A percentile compares a stretch with the other conserved stretches of the same genome.
These are phyloP conservation scores for Odocoileus virginianus DNA, from an alignment of 2,113 vertebrate species.

Conservation along the genomic window DNA sequence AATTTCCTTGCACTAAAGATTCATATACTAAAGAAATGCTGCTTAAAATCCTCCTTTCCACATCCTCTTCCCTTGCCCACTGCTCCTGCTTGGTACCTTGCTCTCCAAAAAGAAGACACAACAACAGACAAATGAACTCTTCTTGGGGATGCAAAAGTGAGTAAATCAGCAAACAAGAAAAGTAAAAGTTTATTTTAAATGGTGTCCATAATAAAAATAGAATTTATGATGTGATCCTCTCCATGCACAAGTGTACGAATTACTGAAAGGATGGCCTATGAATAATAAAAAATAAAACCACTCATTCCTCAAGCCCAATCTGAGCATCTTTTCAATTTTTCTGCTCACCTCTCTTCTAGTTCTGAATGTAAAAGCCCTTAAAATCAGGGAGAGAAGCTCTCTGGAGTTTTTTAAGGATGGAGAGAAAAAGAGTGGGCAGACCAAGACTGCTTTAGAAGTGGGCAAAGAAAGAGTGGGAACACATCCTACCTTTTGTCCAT, in stretches of 20 bases:
- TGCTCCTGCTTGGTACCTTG: background rate
- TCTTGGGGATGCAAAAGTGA: background rate
- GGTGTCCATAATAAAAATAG: background rate
- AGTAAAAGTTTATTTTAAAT: background rate
- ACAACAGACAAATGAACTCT: background rate
- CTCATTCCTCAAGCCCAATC: background rate
- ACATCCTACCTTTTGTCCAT: background rate
- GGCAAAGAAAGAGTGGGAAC: background rate
- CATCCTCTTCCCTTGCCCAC: background rate
- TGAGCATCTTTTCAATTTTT: background rate
- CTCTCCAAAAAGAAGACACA: background rate
- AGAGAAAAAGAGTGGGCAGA: background rate
- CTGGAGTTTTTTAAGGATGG: background rate
- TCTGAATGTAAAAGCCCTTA: background rate
- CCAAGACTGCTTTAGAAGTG: background rate
- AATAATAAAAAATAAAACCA: background rate
- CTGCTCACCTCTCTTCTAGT: background rate
- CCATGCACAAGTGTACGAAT: background rate
- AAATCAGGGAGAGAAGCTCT: background rate
- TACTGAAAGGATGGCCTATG: background rate
- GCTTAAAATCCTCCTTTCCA: background rate
- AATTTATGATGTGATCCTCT: background rate
- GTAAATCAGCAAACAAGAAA: background rate
- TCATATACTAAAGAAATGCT: background rate
- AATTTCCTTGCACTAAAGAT: background rate